These are phyloP conservation scores for Caenorhabditis angaria DNA, from an alignment of 2,888 invertebrate species.

Conservation along the genomic window DNA sequence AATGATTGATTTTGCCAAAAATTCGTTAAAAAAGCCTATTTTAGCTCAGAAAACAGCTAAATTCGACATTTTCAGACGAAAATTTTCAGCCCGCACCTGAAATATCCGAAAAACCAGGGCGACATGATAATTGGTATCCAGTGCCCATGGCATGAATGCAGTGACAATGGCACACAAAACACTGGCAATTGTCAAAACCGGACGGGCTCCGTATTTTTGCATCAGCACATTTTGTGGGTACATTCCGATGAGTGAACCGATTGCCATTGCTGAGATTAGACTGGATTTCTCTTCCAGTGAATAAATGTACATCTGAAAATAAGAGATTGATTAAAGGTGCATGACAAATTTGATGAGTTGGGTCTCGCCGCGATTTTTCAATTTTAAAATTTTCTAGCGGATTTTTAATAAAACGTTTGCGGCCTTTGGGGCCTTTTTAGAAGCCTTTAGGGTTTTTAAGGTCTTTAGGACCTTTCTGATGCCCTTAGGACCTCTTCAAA, in stretches of 20 bases:
- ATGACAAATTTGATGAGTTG: not conserved
- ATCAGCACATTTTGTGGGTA: constrained; percentile 48
- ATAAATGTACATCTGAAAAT: constrained; percentile 46
- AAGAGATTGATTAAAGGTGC: not conserved
- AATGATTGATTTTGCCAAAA: no score
- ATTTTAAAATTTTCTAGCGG: no score
- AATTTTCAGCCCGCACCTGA: no score
- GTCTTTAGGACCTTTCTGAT: no score
- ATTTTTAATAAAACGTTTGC: no score
- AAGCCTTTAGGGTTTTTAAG: no score
- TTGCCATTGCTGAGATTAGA: constrained; percentile 49
- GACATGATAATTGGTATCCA: constrained; percentile 39
- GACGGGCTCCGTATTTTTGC: constrained; percentile 39
- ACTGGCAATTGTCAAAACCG: constrained; percentile 33
- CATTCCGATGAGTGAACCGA: constrained; percentile 52
- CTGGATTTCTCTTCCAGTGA: constrained; percentile 44
- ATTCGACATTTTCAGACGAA: no score
- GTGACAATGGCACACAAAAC: constrained; percentile 40
- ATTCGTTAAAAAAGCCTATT: no score
- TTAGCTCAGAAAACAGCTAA: no score
- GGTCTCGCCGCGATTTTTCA: no score
- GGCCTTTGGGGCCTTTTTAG: no score
- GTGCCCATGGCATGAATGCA: constrained; percentile 38
- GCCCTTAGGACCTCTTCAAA: no score
- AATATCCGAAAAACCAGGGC: constrained; percentile 45